A percentile compares a stretch with the other conserved stretches of the same genome.
phyloP scores from a whole-genome alignment of 2,113 vertebrate genomes.

The Oreotrochilus melanogaster region DNA sequence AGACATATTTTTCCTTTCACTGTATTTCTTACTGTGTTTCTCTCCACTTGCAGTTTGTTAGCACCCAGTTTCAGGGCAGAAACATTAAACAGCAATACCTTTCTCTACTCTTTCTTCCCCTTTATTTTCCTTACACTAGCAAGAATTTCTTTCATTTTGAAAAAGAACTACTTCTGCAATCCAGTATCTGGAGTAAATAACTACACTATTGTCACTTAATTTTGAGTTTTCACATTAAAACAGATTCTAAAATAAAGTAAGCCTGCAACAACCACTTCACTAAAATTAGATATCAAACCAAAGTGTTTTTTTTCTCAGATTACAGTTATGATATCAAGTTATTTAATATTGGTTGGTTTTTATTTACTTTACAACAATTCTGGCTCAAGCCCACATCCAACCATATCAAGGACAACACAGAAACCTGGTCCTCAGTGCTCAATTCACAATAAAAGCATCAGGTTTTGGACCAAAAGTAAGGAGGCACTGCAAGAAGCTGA shows the following conservation, averaged over 20 bases:
- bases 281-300: not conserved
- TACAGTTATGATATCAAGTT: not conserved
- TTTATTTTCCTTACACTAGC: constrained; percentile 52
- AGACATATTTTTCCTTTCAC: not conserved
- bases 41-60: not conserved
- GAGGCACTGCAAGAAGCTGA: not conserved
- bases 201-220: not conserved
- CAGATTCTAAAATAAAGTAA: not conserved
- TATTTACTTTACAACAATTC: not conserved
- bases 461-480: not conserved
- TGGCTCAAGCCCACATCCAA: not conserved
- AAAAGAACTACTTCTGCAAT: constrained; percentile 20
- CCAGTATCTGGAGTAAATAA: not conserved
- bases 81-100: not conserved
- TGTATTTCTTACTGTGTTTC: not conserved
- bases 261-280: not conserved
- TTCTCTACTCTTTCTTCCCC: constrained; percentile 35
- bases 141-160: constrained; percentile 31
- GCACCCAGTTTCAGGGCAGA: not conserved
- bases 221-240: not conserved
- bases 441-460: not conserved
- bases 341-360: not conserved
- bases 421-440: not conserved
- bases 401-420: not conserved
- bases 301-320: not conserved